Evolutionary conservation across 2,888 invertebrate genomes (phyloP).

Genomic region (Hemaris fuciformis): DNA sequence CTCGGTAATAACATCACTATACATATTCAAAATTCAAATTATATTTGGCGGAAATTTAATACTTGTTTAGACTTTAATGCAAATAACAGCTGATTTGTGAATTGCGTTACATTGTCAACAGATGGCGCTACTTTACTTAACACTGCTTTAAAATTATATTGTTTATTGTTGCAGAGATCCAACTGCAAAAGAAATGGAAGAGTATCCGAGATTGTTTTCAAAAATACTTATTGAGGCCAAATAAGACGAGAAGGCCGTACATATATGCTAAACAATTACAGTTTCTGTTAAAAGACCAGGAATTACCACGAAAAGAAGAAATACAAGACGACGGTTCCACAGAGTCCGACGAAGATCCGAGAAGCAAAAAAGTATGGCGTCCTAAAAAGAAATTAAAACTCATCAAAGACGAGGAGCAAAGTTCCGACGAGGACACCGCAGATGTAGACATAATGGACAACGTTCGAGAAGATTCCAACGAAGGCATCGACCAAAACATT

Average conservation of each 20-base stretch:
- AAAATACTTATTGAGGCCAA: slow-evolving; percentile 61
- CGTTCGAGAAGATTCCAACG: slow-evolving; percentile 37
- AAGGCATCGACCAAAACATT: slow-evolving; percentile 26
- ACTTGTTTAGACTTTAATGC: background rate
- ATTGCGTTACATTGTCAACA: background rate
- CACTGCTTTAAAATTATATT: background rate
- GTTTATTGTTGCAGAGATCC: slow-evolving; percentile 58
- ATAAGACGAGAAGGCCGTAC: slow-evolving; percentile 61
- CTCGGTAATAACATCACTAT: slow-evolving; percentile 41
- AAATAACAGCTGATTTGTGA: background rate
- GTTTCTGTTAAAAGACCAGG: slow-evolving; percentile 57
- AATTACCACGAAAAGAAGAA: slow-evolving; percentile 26
- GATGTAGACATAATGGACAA: slow-evolving; percentile 36
- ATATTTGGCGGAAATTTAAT: background rate
- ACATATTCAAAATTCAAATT: background rate
- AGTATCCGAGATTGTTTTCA: slow-evolving; percentile 70
- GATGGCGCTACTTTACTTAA: background rate
- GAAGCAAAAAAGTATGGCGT: slow-evolving; percentile 44
- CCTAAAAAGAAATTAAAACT: slow-evolving; percentile 51
- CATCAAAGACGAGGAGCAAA: slow-evolving; percentile 42
- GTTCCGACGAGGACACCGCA: slow-evolving; percentile 52
- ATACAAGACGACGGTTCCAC: slow-evolving; percentile 31
- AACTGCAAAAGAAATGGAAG: slow-evolving; percentile 77
- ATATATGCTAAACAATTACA: slow-evolving; percentile 61
- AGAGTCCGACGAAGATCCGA: slow-evolving; percentile 50